Evolutionary conservation across 1,140 invertebrate genomes (phyloP), one percentile per base, ranked within the genome.

Genomic region (Melitaea cinxia): DNA sequence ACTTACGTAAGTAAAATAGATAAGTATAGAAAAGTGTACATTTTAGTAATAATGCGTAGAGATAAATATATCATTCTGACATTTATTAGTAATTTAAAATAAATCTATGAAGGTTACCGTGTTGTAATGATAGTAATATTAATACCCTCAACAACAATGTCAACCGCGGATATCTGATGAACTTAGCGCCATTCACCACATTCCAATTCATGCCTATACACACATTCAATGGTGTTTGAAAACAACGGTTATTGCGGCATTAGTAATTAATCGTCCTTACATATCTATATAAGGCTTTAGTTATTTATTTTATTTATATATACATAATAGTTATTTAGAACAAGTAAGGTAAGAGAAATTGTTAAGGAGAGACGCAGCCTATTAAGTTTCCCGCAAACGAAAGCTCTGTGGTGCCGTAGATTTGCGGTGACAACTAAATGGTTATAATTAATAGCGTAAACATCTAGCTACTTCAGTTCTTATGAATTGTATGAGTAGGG

Each of bases 341-440:
- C 30, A 21, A n/a, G n/a, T 15, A 52, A 14, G 9, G 35, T 37
- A 54, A 37, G 23, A 35, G 35, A 55, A 64, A 63, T 45, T 53
- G 49, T 23, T 26, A 52, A 39, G 5, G n/a, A 37, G 19, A 14
- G 4, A 9, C 12, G 42, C 21, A 12, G 49, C n/a, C 49, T 14
- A 26, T n/a, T 15, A 39, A 65, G 60, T 58, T 73, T 73, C 65
- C 35, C 61, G 55, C 47, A 23, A 42, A 70, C 39, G 57, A 73
- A 73, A 73, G 68, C 59, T 63, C 12, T n/a, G 57, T 39, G 35
- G 54, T 9, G 45, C 63, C 63, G 42, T 56, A 70, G 39, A 65
- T 56, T 65, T 75, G 73, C 39, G 70, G 73, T 63, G 37, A 39
- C 52, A 28, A 23, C 23, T 24, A 57, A 42, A 57, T 42, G 45